Percentiles rank a stretch among this genome's conserved stretches.
Evolutionary conservation across 2,888 invertebrate genomes (phyloP).

Genomic region (Ectemnius cavifrons): DNA sequence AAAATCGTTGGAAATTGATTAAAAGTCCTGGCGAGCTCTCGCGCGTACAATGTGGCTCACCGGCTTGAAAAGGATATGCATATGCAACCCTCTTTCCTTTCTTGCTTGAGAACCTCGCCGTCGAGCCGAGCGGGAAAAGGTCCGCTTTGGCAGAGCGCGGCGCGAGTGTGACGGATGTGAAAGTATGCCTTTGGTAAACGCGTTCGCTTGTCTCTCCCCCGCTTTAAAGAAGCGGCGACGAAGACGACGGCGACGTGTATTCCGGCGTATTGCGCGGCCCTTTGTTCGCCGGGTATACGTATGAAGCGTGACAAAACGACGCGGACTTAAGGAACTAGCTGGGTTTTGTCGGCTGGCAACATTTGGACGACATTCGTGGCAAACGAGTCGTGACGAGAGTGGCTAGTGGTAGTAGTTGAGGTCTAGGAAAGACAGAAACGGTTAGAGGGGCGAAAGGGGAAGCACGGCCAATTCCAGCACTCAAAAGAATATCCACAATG

Average conservation of each 20-base stretch:
- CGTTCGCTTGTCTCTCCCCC: slow-evolving; percentile 6
- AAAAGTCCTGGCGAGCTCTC: slow-evolving; percentile 17
- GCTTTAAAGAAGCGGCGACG: too few species aligned
- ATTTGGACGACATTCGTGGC: slow-evolving; percentile 59
- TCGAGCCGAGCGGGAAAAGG: background rate
- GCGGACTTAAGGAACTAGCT: slow-evolving; percentile 43
- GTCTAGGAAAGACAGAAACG: too few species aligned
- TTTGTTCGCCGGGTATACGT: slow-evolving; percentile 42
- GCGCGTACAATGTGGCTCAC: slow-evolving; percentile 21
- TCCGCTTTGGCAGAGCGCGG: slow-evolving; percentile 30
- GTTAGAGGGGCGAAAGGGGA: too few species aligned
- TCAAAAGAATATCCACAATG: slow-evolving; percentile 63
- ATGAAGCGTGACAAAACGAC: slow-evolving; percentile 58
- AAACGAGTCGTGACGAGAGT: slow-evolving; percentile 60
- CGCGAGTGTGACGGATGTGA: slow-evolving; percentile 40
- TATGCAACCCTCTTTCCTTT: slow-evolving; percentile 2
- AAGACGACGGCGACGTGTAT: background rate
- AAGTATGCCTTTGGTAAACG: slow-evolving; percentile 47
- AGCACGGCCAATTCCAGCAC: slow-evolving; percentile 42
- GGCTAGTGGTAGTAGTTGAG: background rate
- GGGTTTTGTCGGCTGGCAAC: slow-evolving; percentile 60
- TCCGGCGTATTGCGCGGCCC: slow-evolving; percentile 24
- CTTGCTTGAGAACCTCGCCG: background rate
- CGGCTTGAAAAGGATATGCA: slow-evolving; percentile 25
- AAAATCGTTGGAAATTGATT: slow-evolving; percentile 27